A percentile compares a stretch with the other conserved stretches of the same genome.
Evolutionary conservation across 2,797 vertebrate species (phyloP).

Genomic region (Acipenser transmontanus): DNA sequence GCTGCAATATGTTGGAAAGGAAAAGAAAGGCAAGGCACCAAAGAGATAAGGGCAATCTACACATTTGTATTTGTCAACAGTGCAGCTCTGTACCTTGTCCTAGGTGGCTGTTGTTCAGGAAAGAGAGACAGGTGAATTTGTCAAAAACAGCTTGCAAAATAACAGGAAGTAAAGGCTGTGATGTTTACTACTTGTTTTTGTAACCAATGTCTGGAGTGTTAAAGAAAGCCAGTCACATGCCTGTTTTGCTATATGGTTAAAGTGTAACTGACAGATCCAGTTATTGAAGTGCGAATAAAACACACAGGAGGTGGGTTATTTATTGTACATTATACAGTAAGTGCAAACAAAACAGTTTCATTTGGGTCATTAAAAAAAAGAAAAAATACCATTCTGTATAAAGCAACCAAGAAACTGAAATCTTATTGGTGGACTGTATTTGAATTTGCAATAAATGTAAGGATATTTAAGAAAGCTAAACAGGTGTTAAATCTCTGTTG

Average conservation of each 20-base stretch:
- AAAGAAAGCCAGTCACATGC: conserved; percentile 28
- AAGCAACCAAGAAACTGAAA: neutral
- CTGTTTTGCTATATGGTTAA: conserved; percentile 17
- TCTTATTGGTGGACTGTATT: neutral
- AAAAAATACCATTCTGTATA: neutral
- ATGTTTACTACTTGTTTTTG: conserved; percentile 38
- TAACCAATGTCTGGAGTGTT: conserved; percentile 22
- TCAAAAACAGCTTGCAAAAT: conserved; percentile 32
- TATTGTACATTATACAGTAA: neutral
- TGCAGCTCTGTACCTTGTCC: conserved; percentile 4
- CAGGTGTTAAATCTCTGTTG: neutral
- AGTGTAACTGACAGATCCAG: conserved; percentile 23
- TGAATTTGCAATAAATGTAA: too few relatives aligned
- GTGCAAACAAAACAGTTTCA: neutral
- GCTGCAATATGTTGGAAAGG: neutral
- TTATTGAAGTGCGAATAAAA: neutral
- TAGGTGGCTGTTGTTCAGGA: neutral
- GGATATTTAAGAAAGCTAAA: neutral
- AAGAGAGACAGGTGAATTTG: conserved; percentile 3
- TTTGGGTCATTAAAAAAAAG: neutral
- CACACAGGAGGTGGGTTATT: neutral
- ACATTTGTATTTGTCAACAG: neutral
- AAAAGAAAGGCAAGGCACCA: neutral
- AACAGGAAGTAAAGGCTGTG: conserved; percentile 38
- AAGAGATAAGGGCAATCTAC: neutral